Evolutionary conservation across 2,797 vertebrate species (phyloP), one percentile per base, ranked within the genome.

Genomic region (Galago senegalensis): DNA sequence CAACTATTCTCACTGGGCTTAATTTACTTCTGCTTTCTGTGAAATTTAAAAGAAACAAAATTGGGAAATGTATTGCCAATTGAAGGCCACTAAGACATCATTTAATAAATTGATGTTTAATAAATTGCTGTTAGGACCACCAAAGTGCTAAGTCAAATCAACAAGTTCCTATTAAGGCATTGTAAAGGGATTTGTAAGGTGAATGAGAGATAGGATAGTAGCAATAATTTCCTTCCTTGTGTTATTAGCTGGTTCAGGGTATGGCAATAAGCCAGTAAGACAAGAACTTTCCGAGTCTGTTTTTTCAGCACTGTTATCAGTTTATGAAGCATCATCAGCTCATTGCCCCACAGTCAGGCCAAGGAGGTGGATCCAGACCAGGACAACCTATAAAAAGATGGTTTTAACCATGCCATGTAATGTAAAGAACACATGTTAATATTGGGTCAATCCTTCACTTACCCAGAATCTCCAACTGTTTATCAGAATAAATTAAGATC

Each of bases 21-120:
- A 76, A 63, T 84, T 93, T 88, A 73, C 27, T 88, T 89, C 10
- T 92, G 21, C 43, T 63, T 92, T 93, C 29, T 91, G 20, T 84
- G 58, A 4, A 87, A 43, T 49, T 89, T 58, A 90, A 81, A 63
- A 65, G 34, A 49, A 81, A 77, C 84, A 69, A 81, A 80, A 49
- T 16, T 77, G 46, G 79, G 79, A 94, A 94, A 23, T 11, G 6
- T 37, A 69, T 79, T 46, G 77, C 88, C 61, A 77, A 18, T 87
- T 79, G 81, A 37, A 83, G 72, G 25, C 23, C 43, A 70, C 14
- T 92, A 46, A 94, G 63, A 43, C 29, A 81, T 53, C 60, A 31
- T 70, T 91, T 70, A 61, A 18, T 83, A 79, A 89, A 70, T 18
- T 87, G 8, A 31, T 81, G 20, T 82, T 87, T 34, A 61, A 18